Evolutionary conservation across 2,888 invertebrate species (phyloP), one percentile per base, ranked within the genome.

Genomic region (Chelonus formosanus): DNA sequence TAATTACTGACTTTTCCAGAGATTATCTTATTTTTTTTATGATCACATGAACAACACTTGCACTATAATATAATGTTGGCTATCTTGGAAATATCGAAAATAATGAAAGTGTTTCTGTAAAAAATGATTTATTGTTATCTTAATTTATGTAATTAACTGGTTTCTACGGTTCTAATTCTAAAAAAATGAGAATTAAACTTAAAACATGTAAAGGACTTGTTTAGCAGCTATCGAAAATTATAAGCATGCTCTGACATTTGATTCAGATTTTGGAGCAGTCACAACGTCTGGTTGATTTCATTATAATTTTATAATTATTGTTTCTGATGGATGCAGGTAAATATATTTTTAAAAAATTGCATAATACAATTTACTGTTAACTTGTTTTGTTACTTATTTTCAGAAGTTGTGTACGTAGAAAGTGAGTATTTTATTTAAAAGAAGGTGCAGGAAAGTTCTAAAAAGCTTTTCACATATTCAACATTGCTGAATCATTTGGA

Each of bases 141-240:
- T 50, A n/a, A 7, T 40, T 61, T 3, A 10, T 61, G 34, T 20
- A 47, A 43, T 35, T 34, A 8, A 34, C 35, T 20, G 45, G 3
- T 76, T 83, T 83, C 67, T 77, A 95, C 94, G 92, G 93, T 58
- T 98, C 87, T 84, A 97, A 97, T 75, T 98, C 98, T 84, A 94
- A 0, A 88, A 98, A 79, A 93, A 95, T 80, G 97, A 96, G 44
- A 99, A 99, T 85, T 98, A 99, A 35, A 94, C 96, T 0, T 88
- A 98, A 71, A 90, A 92, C 73, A 92, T 92, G 34, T 86, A 98
- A 66, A 97, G 99, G 85, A 88, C 90, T 73, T 95, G 96, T 79
- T 84, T 99, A 52, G 98, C 98, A 3, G 89, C 94, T 0, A 84
- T 98, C 67, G 99, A 99, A 80, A 90, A 91, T 74, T 98, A 92